These are phyloP conservation scores for Scaptomyza hsui DNA, from an alignment of 1,140 invertebrate genomes.

Conservation along the genomic window DNA sequence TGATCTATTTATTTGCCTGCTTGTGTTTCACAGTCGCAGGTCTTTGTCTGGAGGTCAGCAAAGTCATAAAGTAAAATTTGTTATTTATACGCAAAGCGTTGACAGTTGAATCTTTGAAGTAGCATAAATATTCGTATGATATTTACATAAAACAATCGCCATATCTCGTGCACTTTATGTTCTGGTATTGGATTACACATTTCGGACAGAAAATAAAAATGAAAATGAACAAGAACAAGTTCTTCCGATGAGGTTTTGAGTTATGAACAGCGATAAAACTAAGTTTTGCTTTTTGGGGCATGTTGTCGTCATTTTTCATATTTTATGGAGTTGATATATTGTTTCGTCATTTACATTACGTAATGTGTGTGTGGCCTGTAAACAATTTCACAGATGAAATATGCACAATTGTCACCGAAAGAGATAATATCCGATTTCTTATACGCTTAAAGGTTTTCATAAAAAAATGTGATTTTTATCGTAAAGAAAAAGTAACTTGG, in stretches of 20 bases:
- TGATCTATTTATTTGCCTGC: constrained; percentile 48
- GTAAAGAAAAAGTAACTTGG: neutral
- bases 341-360: constrained; percentile 60
- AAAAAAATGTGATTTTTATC: constrained; percentile 25
- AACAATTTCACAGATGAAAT: constrained; percentile 34
- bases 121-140: constrained; percentile 67
- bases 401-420: constrained; percentile 30
- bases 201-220: constrained; percentile 22
- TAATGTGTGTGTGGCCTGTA: constrained; percentile 20
- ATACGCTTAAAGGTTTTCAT: neutral
- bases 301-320: constrained; percentile 59
- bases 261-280: constrained; percentile 66
- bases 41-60: constrained; percentile 67
- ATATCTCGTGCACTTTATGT: constrained; percentile 74
- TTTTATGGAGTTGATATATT: constrained; percentile 74
- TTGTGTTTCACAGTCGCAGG: constrained; percentile 29
- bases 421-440: neutral
- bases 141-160: constrained; percentile 59
- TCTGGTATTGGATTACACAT: constrained; percentile 70
- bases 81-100: constrained; percentile 62
- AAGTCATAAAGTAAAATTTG: constrained; percentile 72
- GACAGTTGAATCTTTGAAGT: constrained; percentile 66
- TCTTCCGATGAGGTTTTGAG: constrained; percentile 46
- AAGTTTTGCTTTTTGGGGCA: constrained; percentile 19
- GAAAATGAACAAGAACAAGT: too few relatives aligned